Conservation (phyloP, 2,113 vertebrate genomes). For the Myanophis thanlyinensis region DNA sequence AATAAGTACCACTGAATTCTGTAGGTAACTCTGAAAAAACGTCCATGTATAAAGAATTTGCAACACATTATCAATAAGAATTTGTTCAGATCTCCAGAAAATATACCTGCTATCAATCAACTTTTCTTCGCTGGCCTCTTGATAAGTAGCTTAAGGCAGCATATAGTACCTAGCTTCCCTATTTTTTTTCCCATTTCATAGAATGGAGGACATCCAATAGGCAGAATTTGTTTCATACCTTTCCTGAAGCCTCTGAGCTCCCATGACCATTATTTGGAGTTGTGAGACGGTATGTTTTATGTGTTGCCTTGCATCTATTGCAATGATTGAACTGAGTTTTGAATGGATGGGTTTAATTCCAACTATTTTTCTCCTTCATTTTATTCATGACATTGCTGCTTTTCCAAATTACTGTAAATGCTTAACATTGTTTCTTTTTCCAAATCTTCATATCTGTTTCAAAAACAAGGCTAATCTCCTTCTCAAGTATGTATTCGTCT, state of each 20-base stretch:
- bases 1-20: background rate
- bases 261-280: background rate
- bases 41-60: background rate
- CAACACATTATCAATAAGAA: background rate
- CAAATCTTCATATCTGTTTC: background rate
- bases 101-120: background rate
- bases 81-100: background rate
- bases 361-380: background rate
- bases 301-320: background rate
- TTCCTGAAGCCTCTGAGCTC: background rate
- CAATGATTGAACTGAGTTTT: background rate
- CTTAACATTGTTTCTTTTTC: background rate
- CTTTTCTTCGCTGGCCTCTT: background rate
- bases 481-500: background rate
- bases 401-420: background rate
- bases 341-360: background rate
- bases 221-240: background rate
- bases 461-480: background rate
- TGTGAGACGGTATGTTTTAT: background rate
- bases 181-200: background rate
- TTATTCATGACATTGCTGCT: background rate
- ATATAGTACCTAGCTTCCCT: background rate
- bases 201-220: background rate
- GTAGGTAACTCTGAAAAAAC: background rate
- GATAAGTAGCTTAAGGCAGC: background rate